These are phyloP conservation scores for Daboia siamensis DNA, from an alignment of 2,113 vertebrate species.

Conservation along the genomic window DNA sequence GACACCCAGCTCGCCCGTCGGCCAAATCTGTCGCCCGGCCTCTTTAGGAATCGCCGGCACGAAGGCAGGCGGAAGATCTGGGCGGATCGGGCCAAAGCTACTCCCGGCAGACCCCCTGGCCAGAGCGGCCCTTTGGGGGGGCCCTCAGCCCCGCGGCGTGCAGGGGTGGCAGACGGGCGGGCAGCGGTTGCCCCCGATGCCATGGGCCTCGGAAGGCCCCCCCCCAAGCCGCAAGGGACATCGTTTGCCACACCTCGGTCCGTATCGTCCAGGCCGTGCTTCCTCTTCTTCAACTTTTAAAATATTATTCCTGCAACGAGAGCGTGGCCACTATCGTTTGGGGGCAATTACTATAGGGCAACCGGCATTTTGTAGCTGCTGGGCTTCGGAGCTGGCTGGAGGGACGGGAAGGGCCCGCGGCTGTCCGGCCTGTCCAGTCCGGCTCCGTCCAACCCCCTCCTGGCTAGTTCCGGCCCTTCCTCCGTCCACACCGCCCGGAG, in stretches of 20 bases:
- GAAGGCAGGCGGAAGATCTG: not conserved
- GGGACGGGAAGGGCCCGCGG: too few species aligned
- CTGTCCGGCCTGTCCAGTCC: not conserved
- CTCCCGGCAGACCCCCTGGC: not conserved
- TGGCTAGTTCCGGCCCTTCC: not conserved
- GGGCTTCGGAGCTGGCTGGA: too few species aligned
- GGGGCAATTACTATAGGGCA: not conserved
- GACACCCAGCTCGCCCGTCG: not conserved
- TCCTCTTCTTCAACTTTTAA: not conserved
- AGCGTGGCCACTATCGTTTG: not conserved
- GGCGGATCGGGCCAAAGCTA: rapidly evolving
- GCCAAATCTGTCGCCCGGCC: not conserved
- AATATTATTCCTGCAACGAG: too few species aligned
- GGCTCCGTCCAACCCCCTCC: too few species aligned
- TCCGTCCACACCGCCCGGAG: too few species aligned
- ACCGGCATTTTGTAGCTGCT: too few species aligned
- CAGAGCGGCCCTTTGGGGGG: not conserved
- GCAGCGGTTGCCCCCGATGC: not conserved
- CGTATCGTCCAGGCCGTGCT: not conserved
- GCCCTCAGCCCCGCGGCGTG: too few species aligned
- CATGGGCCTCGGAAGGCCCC: too few species aligned
- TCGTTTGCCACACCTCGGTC: not conserved
- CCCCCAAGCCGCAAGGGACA: not conserved
- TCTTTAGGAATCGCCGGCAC: rapidly evolving
- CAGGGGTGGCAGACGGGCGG: too few species aligned